Conservation (phyloP, 2,113 vertebrate genomes). For the Neolamprologus variostigma region DNA sequence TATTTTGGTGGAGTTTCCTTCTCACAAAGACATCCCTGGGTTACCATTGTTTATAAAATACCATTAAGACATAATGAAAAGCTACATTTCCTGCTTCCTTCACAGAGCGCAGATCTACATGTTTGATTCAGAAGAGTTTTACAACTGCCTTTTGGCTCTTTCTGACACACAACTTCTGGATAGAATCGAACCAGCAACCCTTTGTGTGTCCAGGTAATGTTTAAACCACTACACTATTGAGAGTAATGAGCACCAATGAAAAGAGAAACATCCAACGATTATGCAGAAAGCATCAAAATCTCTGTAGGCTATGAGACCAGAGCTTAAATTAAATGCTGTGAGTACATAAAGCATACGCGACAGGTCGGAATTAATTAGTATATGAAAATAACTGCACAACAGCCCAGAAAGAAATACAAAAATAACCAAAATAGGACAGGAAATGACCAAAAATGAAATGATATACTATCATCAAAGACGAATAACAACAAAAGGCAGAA, state of each 20-base stretch:
- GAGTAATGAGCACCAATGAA: not conserved
- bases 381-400: not conserved
- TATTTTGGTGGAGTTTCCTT: not conserved
- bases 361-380: not conserved
- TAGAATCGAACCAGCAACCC: not conserved
- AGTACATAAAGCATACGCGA: not conserved
- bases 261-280: not conserved
- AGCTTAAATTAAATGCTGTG: not conserved
- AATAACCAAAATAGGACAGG: not conserved
- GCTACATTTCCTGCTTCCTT: not conserved
- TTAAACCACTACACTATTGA: not conserved
- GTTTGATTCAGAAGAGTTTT: not conserved
- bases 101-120: not conserved
- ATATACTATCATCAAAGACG: not conserved
- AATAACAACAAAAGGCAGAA: not conserved
- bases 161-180: not conserved
- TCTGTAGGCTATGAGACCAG: accelerated
- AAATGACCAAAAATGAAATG: not conserved
- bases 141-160: accelerated
- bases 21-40: not conserved
- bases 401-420: not conserved
- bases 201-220: not conserved
- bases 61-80: not conserved
- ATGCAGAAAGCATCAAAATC: not conserved
- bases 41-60: not conserved